phyloP scores from a whole-genome alignment of 1,140 invertebrate genomes.

The Conus ventricosus region DNA sequence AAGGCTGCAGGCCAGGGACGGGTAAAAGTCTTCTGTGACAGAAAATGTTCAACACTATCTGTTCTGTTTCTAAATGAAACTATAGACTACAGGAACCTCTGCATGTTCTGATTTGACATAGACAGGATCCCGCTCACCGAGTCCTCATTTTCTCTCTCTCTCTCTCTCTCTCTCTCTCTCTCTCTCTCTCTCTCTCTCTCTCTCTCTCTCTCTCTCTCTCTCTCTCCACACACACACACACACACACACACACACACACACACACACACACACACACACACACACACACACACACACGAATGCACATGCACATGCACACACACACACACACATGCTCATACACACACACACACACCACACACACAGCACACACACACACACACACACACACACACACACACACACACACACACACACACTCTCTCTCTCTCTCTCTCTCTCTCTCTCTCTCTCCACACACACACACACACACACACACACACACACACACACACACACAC shows the following conservation, averaged over 20 bases:
- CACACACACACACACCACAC: neutral
- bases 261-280: conserved; percentile 19
- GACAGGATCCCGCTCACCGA: too few species aligned
- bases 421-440: too few species aligned
- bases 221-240: neutral
- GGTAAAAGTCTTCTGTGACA: too few species aligned
- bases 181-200: neutral
- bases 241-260: neutral
- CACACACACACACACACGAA: conserved; percentile 18
- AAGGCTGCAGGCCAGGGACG: too few species aligned
- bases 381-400: conserved; percentile 1
- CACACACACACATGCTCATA: conserved; percentile 4
- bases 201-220: neutral
- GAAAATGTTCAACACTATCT: too few species aligned
- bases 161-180: too few species aligned
- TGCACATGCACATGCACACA: neutral
- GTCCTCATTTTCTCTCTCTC: too few species aligned
- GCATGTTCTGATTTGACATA: too few species aligned
- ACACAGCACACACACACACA: conserved; percentile 25
- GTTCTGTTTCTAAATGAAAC: too few species aligned
- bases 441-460: too few species aligned
- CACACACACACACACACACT: neutral
- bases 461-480: conserved; percentile 8
- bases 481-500: neutral
- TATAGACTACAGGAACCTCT: too few species aligned